Percentiles rank a stretch among this genome's conserved stretches.
Conservation (phyloP, 2,888 invertebrate genomes). For the Drosophila subquinaria region DNA sequence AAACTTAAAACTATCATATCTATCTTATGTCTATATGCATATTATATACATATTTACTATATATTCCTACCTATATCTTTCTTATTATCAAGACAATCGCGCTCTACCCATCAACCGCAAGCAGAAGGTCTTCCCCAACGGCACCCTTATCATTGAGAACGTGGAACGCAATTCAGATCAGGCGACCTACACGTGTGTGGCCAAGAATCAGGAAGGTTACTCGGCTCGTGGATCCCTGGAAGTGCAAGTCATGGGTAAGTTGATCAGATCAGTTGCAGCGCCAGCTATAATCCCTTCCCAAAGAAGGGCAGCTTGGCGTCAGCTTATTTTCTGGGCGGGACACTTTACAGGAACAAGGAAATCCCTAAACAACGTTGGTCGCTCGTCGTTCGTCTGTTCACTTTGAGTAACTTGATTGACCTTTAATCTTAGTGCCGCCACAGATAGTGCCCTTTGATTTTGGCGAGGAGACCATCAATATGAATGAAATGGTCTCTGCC, state of each 20-base stretch:
- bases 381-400: conserved; percentile 15
- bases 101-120: conserved; percentile 96
- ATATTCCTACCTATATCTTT: background rate
- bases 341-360: conserved; percentile 43
- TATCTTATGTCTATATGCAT: too few relatives aligned
- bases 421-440: conserved; percentile 88
- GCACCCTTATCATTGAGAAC: conserved; percentile 96
- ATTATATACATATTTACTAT: too few relatives aligned
- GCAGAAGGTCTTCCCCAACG: conserved; percentile 96
- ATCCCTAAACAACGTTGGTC: conserved; percentile 67
- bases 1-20: too few relatives aligned
- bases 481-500: conserved; percentile 90
- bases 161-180: conserved; percentile 96
- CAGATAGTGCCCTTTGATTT: conserved; percentile 92
- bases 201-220: conserved; percentile 95
- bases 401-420: conserved; percentile 5
- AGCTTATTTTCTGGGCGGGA: conserved; percentile 52
- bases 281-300: background rate
- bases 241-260: conserved; percentile 99
- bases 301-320: conserved; percentile 30
- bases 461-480: conserved; percentile 91
- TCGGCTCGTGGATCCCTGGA: conserved; percentile 94
- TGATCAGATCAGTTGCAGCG: conserved; percentile 24
- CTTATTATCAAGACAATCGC: conserved; percentile 88
- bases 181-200: conserved; percentile 97